Evolutionary conservation across 2,113 vertebrate genomes (phyloP).

Genomic region (Grammomys dolichurus): DNA sequence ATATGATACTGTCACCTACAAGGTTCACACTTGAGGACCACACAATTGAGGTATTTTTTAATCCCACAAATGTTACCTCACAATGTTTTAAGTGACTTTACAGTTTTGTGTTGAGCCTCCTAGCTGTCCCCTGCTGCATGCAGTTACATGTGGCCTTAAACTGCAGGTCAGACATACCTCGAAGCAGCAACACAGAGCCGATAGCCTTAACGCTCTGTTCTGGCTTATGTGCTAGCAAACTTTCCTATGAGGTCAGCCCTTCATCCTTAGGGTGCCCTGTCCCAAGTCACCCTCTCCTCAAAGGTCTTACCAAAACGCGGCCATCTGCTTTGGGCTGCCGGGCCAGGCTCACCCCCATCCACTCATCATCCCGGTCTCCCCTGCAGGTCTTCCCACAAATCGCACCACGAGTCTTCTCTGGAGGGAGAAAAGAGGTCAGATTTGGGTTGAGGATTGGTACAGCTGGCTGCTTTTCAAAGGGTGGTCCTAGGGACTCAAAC

Average conservation of each 20-base stretch:
- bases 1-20: too few relatives aligned
- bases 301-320: slow-evolving; percentile 92
- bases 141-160: background rate
- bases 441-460: fast-evolving
- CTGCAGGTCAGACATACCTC: background rate
- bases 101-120: background rate
- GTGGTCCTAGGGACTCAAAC: background rate
- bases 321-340: slow-evolving; percentile 93
- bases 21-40: background rate
- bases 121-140: too few relatives aligned
- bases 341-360: slow-evolving; percentile 98
- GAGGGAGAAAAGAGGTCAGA: slow-evolving; percentile 24
- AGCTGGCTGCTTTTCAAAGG: background rate
- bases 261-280: background rate
- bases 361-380: slow-evolving; percentile 96
- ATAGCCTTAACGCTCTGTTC: background rate
- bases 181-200: background rate
- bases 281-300: background rate
- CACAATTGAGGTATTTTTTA: background rate
- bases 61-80: background rate
- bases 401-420: slow-evolving; percentile 92
- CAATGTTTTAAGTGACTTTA: background rate
- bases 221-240: background rate
- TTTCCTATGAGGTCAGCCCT: background rate
- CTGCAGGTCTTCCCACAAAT: slow-evolving; percentile 97